These are phyloP conservation scores for Casuarius casuarius DNA, from an alignment of 2,113 vertebrate genomes.

Conservation along the genomic window DNA sequence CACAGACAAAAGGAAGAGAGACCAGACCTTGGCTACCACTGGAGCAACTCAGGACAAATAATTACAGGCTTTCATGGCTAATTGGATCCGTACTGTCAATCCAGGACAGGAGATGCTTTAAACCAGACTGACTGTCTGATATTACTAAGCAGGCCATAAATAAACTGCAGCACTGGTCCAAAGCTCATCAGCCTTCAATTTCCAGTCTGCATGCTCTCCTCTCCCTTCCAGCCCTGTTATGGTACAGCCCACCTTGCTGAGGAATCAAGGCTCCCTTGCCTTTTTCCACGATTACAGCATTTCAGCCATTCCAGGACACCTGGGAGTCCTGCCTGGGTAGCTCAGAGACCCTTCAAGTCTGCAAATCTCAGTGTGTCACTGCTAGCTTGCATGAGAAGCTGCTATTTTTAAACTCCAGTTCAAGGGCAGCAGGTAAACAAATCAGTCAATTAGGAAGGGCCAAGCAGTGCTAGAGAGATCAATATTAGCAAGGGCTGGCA, in stretches of 20 bases:
- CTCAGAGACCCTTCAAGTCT: not conserved
- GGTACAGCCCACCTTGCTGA: fast-evolving
- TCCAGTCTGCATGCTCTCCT: not conserved
- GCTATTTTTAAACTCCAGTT: not conserved
- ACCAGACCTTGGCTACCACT: conserved; percentile 54
- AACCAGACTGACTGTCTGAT: conserved; percentile 34
- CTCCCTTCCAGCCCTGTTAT: not conserved
- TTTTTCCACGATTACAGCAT: fast-evolving
- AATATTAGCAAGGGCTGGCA: not conserved
- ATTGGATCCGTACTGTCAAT: conserved; percentile 61
- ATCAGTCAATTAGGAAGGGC: not conserved
- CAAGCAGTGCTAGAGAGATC: not conserved
- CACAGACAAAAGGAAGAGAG: conserved; percentile 63
- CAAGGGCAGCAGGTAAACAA: not conserved
- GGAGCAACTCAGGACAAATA: conserved; percentile 61
- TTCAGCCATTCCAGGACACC: not conserved
- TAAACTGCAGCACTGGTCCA: conserved; percentile 22
- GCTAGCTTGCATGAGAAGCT: not conserved
- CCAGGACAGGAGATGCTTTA: conserved; percentile 57
- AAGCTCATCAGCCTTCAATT: conserved; percentile 9
- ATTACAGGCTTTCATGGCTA: conserved; percentile 62
- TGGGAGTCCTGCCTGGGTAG: not conserved
- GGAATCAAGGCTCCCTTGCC: not conserved
- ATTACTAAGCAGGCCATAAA: conserved; percentile 55
- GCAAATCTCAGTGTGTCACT: fast-evolving